Evolutionary conservation across 2,113 vertebrate species (phyloP).

Genomic region (Syngnathus typhle): DNA sequence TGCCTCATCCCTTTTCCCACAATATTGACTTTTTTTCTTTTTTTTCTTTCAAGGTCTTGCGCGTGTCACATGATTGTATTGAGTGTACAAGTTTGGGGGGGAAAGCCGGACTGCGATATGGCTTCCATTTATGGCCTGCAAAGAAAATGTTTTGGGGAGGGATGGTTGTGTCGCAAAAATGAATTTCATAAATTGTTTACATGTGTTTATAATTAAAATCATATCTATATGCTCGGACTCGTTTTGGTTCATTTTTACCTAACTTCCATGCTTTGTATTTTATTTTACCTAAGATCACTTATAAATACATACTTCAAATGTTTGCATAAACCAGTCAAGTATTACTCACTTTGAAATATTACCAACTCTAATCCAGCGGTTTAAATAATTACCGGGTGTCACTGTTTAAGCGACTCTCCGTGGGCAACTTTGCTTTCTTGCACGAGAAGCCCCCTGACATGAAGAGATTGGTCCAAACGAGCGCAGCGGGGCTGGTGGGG

Average conservation of each 20-base stretch:
- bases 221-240: constrained; percentile 72
- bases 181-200: constrained; percentile 83
- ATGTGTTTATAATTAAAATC: constrained; percentile 92
- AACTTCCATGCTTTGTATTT: not conserved
- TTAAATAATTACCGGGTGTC: constrained; percentile 11
- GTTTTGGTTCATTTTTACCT: constrained; percentile 47
- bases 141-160: constrained; percentile 42
- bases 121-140: constrained; percentile 50
- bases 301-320: not conserved
- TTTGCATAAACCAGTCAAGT: not conserved
- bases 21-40: constrained; percentile 52
- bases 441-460: constrained; percentile 28
- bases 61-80: constrained; percentile 77
- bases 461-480: constrained; percentile 30
- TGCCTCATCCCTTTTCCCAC: constrained; percentile 37
- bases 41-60: constrained; percentile 52
- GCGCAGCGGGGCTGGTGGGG: constrained; percentile 49
- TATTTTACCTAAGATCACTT: not conserved
- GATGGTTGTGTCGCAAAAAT: constrained; percentile 69
- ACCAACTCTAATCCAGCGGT: not conserved
- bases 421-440: constrained; percentile 36
- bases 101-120: constrained; percentile 43
- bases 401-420: constrained; percentile 8
- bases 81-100: constrained; percentile 70
- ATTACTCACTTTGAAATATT: not conserved